phyloP scores from a whole-genome alignment of 1,140 invertebrate species.

The Neomicropteryx cornuta region DNA sequence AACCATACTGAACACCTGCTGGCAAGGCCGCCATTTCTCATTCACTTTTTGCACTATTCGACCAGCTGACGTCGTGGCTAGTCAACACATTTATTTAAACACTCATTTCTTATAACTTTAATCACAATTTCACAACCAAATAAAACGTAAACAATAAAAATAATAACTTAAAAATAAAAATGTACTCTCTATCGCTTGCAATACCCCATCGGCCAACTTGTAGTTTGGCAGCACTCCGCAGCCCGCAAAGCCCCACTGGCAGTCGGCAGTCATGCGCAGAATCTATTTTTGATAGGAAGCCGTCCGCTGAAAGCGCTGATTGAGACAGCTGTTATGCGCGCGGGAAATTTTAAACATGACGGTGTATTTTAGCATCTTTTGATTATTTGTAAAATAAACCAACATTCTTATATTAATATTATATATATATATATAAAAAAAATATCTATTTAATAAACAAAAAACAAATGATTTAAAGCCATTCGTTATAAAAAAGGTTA shows the following conservation, averaged over 20 bases:
- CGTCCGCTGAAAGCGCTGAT: slow-evolving; percentile 8
- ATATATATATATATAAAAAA: too few species aligned
- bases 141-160: slow-evolving; percentile 33
- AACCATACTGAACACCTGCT: slow-evolving; percentile 90
- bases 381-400: too few species aligned
- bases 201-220: slow-evolving; percentile 30
- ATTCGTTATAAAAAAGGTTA: too few species aligned
- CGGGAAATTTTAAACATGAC: too few species aligned
- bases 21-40: slow-evolving; percentile 85
- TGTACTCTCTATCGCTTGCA: slow-evolving; percentile 35
- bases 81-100: slow-evolving; percentile 40
- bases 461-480: too few species aligned
- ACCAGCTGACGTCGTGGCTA: slow-evolving; percentile 43
- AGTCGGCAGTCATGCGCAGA: slow-evolving; percentile 32
- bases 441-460: too few species aligned
- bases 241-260: slow-evolving; percentile 42
- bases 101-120: slow-evolving; percentile 40
- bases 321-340: too few species aligned
- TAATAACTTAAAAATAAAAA: slow-evolving; percentile 39
- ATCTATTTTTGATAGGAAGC: slow-evolving; percentile 38
- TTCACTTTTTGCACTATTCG: slow-evolving; percentile 42
- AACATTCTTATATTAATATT: too few species aligned
- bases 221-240: slow-evolving; percentile 36
- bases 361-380: too few species aligned
- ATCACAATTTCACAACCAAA: slow-evolving; percentile 44